Conservation (phyloP, 2,113 vertebrate genomes). For the Istiophorus platypterus region DNA sequence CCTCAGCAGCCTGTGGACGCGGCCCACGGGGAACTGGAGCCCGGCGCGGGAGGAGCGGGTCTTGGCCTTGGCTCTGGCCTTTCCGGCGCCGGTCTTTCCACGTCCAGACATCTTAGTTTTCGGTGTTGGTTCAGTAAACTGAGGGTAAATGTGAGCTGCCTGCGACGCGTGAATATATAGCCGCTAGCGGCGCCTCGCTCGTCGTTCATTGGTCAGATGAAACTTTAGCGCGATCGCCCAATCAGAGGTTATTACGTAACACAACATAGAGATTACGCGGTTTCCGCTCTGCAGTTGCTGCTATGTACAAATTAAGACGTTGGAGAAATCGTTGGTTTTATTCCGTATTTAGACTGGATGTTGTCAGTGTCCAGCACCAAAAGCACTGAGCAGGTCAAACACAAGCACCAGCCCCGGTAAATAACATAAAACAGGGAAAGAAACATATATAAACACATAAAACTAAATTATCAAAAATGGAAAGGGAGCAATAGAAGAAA, state of each 20-base stretch:
- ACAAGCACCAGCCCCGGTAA: too few species aligned
- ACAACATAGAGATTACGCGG: fast-evolving
- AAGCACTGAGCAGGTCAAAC: too few species aligned
- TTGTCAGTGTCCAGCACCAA: too few species aligned
- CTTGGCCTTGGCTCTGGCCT: slow-evolving; percentile 9
- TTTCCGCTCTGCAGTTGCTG: background rate
- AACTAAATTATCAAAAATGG: too few species aligned
- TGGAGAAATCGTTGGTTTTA: too few species aligned
- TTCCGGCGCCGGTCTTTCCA: slow-evolving; percentile 26
- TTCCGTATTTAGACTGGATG: too few species aligned
- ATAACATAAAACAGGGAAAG: too few species aligned
- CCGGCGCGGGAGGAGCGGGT: slow-evolving; percentile 40
- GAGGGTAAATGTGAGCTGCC: too few species aligned
- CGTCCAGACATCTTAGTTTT: slow-evolving; percentile 55
- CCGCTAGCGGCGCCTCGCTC: fast-evolving
- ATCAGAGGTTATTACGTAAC: background rate
- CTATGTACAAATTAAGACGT: slow-evolving; percentile 4
- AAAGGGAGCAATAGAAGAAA: too few species aligned
- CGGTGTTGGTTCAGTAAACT: too few species aligned
- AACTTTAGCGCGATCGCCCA: background rate
- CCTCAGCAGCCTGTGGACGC: slow-evolving; percentile 52
- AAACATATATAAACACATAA: too few species aligned
- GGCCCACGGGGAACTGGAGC: slow-evolving; percentile 45
- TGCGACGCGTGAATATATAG: too few species aligned
- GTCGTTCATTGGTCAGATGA: slow-evolving; percentile 1